A percentile compares a stretch with the other conserved stretches of the same genome.
These are phyloP conservation scores for Rutilus rutilus DNA, from an alignment of 2,113 vertebrate species.

Conservation along the genomic window DNA sequence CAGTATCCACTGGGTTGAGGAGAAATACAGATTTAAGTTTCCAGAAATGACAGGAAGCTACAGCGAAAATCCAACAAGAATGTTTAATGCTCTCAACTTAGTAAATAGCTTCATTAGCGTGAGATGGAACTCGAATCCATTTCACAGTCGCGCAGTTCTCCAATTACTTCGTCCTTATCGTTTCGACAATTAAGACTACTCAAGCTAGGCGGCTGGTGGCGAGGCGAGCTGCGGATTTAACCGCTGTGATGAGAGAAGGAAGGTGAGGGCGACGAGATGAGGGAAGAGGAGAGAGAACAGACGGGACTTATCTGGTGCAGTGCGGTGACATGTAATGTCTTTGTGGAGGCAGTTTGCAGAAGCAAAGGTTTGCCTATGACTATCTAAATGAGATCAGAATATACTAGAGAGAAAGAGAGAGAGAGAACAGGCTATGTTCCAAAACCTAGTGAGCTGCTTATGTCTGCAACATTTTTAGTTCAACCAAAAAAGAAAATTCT, in stretches of 20 bases:
- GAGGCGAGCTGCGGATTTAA: slow-evolving; percentile 6
- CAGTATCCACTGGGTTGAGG: not conserved
- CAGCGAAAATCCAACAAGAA: not conserved
- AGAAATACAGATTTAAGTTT: slow-evolving; percentile 32
- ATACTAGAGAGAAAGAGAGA: slow-evolving; percentile 47
- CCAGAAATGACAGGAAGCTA: slow-evolving; percentile 3
- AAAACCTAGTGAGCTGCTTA: slow-evolving; percentile 15
- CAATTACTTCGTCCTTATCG: slow-evolving; percentile 36
- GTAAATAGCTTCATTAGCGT: slow-evolving; percentile 42
- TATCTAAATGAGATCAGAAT: slow-evolving; percentile 71
- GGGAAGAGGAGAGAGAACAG: slow-evolving; percentile 46
- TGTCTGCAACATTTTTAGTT: not conserved
- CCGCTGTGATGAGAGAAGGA: not conserved
- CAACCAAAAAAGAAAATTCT: not conserved
- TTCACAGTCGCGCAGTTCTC: slow-evolving; percentile 38
- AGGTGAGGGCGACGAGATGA: not conserved
- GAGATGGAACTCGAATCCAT: slow-evolving; percentile 25
- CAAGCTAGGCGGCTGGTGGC: slow-evolving; percentile 18
- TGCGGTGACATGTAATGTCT: slow-evolving; percentile 56
- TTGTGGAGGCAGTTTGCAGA: slow-evolving; percentile 48
- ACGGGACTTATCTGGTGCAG: slow-evolving; percentile 56
- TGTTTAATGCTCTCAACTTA: slow-evolving; percentile 23
- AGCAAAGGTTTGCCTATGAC: slow-evolving; percentile 65
- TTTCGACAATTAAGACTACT: slow-evolving; percentile 23
- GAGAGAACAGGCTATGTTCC: slow-evolving; percentile 33